Evolutionary conservation across 1,140 invertebrate genomes (phyloP).

Genomic region (Zaprionus nigranus): DNA sequence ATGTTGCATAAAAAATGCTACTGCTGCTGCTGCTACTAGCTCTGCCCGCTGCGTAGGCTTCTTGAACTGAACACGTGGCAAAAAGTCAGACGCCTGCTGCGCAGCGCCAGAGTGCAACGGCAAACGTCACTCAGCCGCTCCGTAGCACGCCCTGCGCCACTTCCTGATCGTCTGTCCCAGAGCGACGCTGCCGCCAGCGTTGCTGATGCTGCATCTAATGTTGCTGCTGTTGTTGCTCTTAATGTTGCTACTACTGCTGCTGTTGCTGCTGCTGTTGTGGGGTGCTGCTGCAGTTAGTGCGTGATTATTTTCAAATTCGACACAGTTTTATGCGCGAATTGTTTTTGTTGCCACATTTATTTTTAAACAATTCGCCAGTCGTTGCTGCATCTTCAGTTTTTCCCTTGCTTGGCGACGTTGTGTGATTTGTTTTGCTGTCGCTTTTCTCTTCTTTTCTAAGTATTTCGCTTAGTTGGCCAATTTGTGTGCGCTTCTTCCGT

Average conservation of each 20-base stretch:
- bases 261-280: conserved; percentile 14
- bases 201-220: too few relatives aligned
- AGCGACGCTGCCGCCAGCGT: conserved; percentile 12
- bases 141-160: conserved; percentile 47
- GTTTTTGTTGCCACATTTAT: conserved; percentile 73
- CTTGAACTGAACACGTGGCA: conserved; percentile 76
- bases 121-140: conserved; percentile 69
- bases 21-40: conserved; percentile 16
- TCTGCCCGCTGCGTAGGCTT: conserved; percentile 45
- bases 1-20: conserved; percentile 76
- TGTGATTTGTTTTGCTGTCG: conserved; percentile 30
- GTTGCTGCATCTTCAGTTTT: conserved; percentile 30
- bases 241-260: too few relatives aligned
- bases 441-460: conserved; percentile 14
- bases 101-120: conserved; percentile 64
- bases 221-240: too few relatives aligned
- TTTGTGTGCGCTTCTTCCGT: conserved; percentile 23
- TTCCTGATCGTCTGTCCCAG: conserved; percentile 43
- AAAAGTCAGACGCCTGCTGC: conserved; percentile 43
- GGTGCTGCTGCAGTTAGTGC: conserved; percentile 67
- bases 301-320: conserved; percentile 83
- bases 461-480: conserved; percentile 44
- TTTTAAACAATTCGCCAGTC: conserved; percentile 66
- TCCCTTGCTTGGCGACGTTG: conserved; percentile 48
- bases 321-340: conserved; percentile 78